Evolutionary conservation across 2,797 vertebrate genomes (phyloP).

Genomic region (Toxotes lorentzi): DNA sequence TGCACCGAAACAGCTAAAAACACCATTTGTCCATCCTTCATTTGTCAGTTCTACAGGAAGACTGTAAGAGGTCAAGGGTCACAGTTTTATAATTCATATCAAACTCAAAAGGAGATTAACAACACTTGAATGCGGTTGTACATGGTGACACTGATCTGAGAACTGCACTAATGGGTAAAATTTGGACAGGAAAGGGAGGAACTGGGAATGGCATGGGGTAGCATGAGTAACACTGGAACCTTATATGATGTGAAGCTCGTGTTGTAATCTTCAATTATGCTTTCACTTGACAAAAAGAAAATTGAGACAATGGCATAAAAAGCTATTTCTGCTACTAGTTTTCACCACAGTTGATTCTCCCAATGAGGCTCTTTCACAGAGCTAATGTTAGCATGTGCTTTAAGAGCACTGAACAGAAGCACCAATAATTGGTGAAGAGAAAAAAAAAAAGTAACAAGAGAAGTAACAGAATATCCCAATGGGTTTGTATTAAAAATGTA

Average conservation of each 20-base stretch:
- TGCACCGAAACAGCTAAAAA: constrained; percentile 16
- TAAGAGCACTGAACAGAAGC: constrained; percentile 44
- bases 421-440: constrained; percentile 33
- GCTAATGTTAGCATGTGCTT: constrained; percentile 26
- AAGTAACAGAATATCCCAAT: constrained; percentile 54
- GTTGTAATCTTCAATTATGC: constrained; percentile 18
- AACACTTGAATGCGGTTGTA: constrained; percentile 37
- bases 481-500: constrained; percentile 52
- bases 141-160: constrained; percentile 35
- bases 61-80: constrained; percentile 58
- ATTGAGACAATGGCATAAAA: constrained; percentile 31
- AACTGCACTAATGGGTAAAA: constrained; percentile 27
- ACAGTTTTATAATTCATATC: constrained; percentile 57
- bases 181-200: constrained; percentile 16
- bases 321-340: constrained; percentile 47
- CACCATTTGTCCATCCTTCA: constrained; percentile 56
- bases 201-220: neutral
- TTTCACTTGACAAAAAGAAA: constrained; percentile 46
- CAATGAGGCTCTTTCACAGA: constrained; percentile 45
- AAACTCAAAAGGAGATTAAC: constrained; percentile 41
- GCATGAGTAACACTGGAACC: constrained; percentile 26
- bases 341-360: constrained; percentile 50
- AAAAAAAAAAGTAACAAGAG: neutral
- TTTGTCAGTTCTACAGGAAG: constrained; percentile 62
- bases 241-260: constrained; percentile 20